Evolutionary conservation across 2,113 vertebrate genomes (phyloP), one percentile per base, ranked within the genome.

Genomic region (Lasiurus cinereus): DNA sequence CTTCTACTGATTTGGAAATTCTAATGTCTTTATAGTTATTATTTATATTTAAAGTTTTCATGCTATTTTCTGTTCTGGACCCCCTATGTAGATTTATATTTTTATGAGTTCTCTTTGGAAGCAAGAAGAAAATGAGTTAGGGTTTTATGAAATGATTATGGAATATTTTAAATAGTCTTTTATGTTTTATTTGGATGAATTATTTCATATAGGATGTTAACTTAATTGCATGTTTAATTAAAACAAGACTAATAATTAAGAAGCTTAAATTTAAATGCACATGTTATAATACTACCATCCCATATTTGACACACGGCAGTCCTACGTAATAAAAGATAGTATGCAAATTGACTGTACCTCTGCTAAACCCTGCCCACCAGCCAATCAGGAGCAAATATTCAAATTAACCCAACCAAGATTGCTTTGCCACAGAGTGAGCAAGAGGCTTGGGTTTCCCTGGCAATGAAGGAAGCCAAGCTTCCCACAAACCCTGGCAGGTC

Each of bases 141-240:
- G 5, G 19, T 78, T 79, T 52, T 76, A 69, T 66, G 24, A 92
- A 83, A 48, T 84, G 3, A 84, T 93, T 13, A 36, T 88, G 15
- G 16, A 74, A 85, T 76, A 9, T 33, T 72, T 33, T 36, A 70
- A 69, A 62, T 87, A 80, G 52, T 56, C 3, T 67, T 50, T 70
- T n/a, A 2, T 46, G 54, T 70, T 80, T 83, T 89, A 54, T 62
- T 19, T 82, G 22, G 85, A 16, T 3, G 0, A 76, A 85, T 69
- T 16, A 84, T 79, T 83, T 85, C 48, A 59, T 50, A 22, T 69
- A 56, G 8, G 18, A 46, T 74, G 29, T 52, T 67, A 86, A n/a
- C 16, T 62, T 54, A 64, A 9, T 84, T 83, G 7, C 24, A 67
- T 43, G 36, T 39, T 83, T 83, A 83, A 62, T 90, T 93, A 94